A percentile compares a stretch with the other conserved stretches of the same genome.
Conservation (phyloP, 2,888 invertebrate genomes). For the Meandrusa payeni region DNA sequence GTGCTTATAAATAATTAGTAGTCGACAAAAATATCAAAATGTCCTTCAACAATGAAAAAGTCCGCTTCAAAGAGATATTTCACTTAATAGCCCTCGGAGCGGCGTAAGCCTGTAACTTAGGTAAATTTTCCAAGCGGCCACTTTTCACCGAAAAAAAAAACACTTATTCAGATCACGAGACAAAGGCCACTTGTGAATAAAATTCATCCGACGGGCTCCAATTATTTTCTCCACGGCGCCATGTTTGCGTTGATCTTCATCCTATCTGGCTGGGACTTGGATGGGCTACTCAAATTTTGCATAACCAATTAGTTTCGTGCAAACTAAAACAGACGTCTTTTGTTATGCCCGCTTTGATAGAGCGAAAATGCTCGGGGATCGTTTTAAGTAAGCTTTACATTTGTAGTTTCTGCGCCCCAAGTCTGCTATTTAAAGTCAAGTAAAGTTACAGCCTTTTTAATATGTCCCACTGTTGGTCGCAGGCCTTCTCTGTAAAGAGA, state of each 20-base stretch:
- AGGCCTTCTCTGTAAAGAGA: no score
- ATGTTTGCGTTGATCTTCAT: slow-evolving; percentile 65
- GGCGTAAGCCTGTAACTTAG: slow-evolving; percentile 6
- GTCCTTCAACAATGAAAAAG: neutral
- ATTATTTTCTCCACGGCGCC: slow-evolving; percentile 51
- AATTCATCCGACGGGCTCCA: slow-evolving; percentile 41
- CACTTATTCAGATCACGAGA: slow-evolving; percentile 22
- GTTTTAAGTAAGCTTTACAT: slow-evolving; percentile 7
- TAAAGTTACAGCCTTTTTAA: no score
- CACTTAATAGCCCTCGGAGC: slow-evolving; percentile 2
- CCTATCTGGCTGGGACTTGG: slow-evolving; percentile 63
- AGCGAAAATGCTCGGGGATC: slow-evolving; percentile 2
- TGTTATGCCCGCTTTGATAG: slow-evolving; percentile 21
- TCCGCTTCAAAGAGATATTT: slow-evolving; percentile 5
- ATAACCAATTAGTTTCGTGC: slow-evolving; percentile 75
- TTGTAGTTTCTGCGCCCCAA: no score
- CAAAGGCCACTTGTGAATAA: slow-evolving; percentile 40
- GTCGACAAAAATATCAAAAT: slow-evolving; percentile 1
- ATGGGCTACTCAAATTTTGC: slow-evolving; percentile 72
- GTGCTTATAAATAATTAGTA: no score
- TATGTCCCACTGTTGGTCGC: no score
- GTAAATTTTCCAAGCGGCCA: slow-evolving; percentile 15
- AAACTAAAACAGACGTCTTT: slow-evolving; percentile 63
- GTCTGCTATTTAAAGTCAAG: no score
- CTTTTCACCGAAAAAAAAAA: slow-evolving; percentile 19